Evolutionary conservation across 1,140 invertebrate genomes (phyloP).

Genomic region (Dolichoris vasculosae): DNA sequence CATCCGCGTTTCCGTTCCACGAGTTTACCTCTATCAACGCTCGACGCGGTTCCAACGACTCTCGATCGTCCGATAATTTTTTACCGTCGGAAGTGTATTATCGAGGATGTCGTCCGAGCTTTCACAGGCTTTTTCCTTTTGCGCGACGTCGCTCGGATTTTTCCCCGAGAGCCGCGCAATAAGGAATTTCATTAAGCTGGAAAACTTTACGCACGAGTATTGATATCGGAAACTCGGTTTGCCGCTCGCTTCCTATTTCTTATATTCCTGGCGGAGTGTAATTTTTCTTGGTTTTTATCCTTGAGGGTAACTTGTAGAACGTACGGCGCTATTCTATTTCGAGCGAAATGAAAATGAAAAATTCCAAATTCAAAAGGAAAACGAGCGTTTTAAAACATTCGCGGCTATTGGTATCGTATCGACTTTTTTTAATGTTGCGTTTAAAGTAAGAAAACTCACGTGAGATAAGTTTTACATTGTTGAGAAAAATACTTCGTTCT

Average conservation of each 20-base stretch:
- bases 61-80: background rate
- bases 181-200: conserved; percentile 29
- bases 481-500: no score
- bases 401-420: no score
- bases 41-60: no score
- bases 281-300: background rate
- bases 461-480: no score
- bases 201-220: background rate
- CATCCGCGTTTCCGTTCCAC: background rate
- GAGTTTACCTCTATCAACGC: background rate
- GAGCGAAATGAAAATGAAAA: background rate
- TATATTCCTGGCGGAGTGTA: background rate
- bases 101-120: background rate
- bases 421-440: no score
- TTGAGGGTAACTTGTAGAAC: background rate
- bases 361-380: background rate
- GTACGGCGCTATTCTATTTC: background rate
- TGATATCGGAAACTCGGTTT: background rate
- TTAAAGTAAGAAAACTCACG: no score
- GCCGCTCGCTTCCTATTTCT: background rate
- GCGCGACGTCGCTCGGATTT: background rate
- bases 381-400: no score
- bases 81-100: background rate
- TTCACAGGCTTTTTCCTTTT: background rate
- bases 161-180: background rate